Evolutionary conservation across 2,797 vertebrate genomes (phyloP), one percentile per base, ranked within the genome.

Genomic region (Loris lydekkerianus): DNA sequence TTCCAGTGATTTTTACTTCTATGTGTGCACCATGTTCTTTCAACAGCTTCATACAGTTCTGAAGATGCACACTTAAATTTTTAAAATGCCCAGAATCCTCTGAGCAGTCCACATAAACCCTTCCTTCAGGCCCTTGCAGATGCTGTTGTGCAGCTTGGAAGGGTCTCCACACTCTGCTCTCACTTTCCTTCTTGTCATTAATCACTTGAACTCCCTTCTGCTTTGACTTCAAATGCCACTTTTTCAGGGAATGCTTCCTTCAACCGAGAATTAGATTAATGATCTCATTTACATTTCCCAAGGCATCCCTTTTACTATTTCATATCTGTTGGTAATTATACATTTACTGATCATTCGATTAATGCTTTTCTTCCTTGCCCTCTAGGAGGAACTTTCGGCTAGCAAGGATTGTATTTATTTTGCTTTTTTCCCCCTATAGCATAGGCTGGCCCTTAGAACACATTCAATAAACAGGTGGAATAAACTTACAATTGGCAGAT

Each of bases 271-370:
- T 72, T 80, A 86, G 20, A 84, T 84, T 67, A 80, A 84, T 60
- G 58, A 27, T 37, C 15, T 75, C 6, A 53, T n/a, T 90, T 91
- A 34, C 25, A 69, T 34, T 25, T 94, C 61, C 15, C 7, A 81
- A 92, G 14, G 43, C n/a, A 60, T 2, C 60, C 3, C 0, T 73
- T 86, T 88, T 77, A 61, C 7, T 76, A 2, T 58, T 86, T 87
- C 18, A 34, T 53, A 27, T 65, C 10, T 69, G 21, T 70, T 93
- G 83, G 6, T 89, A 83, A 86, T 78, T 92, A 78, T 40, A 37
- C 10, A 25, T 94, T 83, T 91, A 49, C 40, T 88, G 63, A 88
- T 97, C 56, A 70, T 94, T 90, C 95, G 60, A 90, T 87, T 67
- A 73, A 89, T 46, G 7, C 15, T 31, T 75, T 5, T 73, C 34